Base-by-base conservation (phyloP, 2,113 vertebrate genomes). In the Oryzias woworae region DNA sequence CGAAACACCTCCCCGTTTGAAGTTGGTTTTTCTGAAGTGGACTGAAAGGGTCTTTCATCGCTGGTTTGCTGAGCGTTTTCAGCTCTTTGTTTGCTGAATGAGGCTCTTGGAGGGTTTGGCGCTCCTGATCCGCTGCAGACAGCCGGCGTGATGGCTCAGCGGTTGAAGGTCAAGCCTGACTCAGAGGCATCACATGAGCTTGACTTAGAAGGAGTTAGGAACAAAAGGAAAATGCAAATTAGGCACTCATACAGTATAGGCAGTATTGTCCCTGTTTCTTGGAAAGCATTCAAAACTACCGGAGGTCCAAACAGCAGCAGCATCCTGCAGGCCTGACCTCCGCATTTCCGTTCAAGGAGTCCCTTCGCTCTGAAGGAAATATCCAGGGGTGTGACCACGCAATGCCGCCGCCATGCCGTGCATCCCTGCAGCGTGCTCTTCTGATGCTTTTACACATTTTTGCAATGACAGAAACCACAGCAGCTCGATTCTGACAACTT, bases 211-310 rank as follows among this genome's bases (percentile, higher is more conserved):
- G 75, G 63, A 65, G 68, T 77, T 63, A 66, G 14, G 17, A 44
- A 57, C 16, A 44, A 44, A 46, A 45, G 6, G 12, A 42, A 52
- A 62, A 85, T 83, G 77, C 67, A 86, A 85, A 85, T 85, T 73
- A 89, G 87, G 89, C 89, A 87, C 84, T 88, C 84, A 55, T 83
- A 86, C 85, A 86, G 75, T 81, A 75, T 74, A 86, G 87, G 85
- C 86, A 86, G 83, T 80, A 66, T 75, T 48, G 71, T 81, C 80
- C 83, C 71, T 56, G 2, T 77, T 80, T 59, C 68, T 41, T 75
- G 76, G 78, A 69, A 46, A 48, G 70, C 77, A 46, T 71, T 73
- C 70, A 73, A 55, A 75, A 66, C 61, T 58, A 78, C 63, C 48
- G 66, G 43, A 53, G 57, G 82, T 80, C 74, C 71, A 82, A 77